Evolutionary conservation across 2,888 invertebrate genomes (phyloP).

Genomic region (Pardosa pseudoannulata): DNA sequence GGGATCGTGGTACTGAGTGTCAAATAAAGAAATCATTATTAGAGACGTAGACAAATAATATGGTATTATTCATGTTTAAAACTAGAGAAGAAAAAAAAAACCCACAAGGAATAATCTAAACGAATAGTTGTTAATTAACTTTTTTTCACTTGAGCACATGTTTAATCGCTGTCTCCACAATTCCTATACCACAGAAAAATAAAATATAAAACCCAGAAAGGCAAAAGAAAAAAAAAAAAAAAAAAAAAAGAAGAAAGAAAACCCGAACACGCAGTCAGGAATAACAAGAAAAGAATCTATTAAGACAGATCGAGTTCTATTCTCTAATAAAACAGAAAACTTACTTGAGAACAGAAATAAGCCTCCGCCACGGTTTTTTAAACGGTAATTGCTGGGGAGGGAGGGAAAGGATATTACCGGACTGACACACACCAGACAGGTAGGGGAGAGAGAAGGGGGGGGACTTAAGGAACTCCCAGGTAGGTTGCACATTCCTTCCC

Average conservation of each 20-base stretch:
- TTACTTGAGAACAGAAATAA: not conserved
- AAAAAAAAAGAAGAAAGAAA: no score
- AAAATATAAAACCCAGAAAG: not conserved
- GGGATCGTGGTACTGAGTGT: no score
- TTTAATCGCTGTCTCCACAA: no score
- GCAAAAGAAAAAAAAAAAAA: no score
- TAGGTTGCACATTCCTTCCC: not conserved
- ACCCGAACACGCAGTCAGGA: not conserved
- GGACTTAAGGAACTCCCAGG: conserved; percentile 1
- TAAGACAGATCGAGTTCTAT: conserved; percentile 2
- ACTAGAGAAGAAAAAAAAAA: no score
- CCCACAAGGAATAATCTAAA: no score
- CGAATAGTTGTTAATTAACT: no score
- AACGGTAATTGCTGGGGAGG: conserved; percentile 60
- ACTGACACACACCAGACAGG: conserved; percentile 6
- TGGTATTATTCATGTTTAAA: no score
- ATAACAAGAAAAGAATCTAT: not conserved
- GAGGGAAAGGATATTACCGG: not conserved
- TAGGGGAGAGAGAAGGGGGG: not conserved
- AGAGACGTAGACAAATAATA: no score
- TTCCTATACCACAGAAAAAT: not conserved
- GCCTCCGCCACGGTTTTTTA: conserved; percentile 64
- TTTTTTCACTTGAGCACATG: no score
- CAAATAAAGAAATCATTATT: no score
- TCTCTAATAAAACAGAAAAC: not conserved